Base-by-base conservation (phyloP, 2,797 vertebrate species). In the Rhinoraja longicauda region DNA sequence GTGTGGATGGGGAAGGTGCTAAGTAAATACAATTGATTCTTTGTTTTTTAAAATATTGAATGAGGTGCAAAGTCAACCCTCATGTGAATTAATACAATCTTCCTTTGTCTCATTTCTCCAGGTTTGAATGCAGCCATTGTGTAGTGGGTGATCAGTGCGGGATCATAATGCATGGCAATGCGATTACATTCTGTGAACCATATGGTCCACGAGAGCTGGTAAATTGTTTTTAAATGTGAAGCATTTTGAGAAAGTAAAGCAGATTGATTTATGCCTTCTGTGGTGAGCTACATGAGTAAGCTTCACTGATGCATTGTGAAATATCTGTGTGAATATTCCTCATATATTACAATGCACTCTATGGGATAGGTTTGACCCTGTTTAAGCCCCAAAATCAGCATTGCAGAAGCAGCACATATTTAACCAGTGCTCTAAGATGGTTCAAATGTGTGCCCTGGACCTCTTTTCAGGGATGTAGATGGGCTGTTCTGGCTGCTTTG, bases 191-290 rank as follows among this genome's bases (percentile, higher is more conserved):
- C 96, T 99, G 99, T 59, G 97, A 99, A 94, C 98, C 98, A 4
- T 97, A 98, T 72, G 98, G 99, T 93, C 98, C 97, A 94, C 97
- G 99, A 95, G 97, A 98, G 93, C 95, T 99, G 97, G 99, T 99
- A 96, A 98, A 95, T 96, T 53, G 39, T 39, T 92, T 92, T 75
- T 75, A 92, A 75, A 73, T 91, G 88, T 53, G 24, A 92, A 75
- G 24, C 26, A 57, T 73, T 92, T 88, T 9, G 64, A 36, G n/a
- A 36, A 88, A 67, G 32, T 88, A 32, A 21, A 67, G 59, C 84
- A 67, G 62, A 67, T 88, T 67, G 84, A 88, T 88, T 88, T 88
- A 88, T 36, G 21, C 59, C 67, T 88, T 24, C 24, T 67, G 62
- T n/a, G 67, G 36, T 88, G 62, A 88, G 29, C 82, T 32, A n/a